phyloP scores from a whole-genome alignment of 2,113 vertebrate genomes.

The Apistogramma diplotaenia region DNA sequence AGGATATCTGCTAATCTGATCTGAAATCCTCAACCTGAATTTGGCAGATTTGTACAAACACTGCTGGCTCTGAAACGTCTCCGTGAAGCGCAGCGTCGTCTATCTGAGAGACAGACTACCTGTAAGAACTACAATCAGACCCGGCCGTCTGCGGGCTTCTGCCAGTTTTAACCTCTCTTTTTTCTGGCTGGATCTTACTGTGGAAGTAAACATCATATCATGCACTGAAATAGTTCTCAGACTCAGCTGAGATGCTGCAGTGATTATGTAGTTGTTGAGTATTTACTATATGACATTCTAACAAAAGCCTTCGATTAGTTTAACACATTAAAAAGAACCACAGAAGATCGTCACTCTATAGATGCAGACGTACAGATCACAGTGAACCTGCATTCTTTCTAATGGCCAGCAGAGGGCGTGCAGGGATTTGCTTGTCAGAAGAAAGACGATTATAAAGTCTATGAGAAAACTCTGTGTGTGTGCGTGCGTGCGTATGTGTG shows the following conservation, averaged over 20 bases:
- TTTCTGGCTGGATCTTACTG: constrained; percentile 8
- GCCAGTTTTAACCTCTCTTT: constrained; percentile 31
- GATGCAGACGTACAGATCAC: not conserved
- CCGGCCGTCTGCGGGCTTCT: not conserved
- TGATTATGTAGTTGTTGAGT: not conserved
- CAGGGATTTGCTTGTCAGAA: not conserved
- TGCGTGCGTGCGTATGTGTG: too few species aligned
- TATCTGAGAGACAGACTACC: constrained; percentile 45
- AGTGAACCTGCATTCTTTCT: not conserved
- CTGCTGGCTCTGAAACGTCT: constrained; percentile 28
- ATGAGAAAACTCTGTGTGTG: not conserved
- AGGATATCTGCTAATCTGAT: constrained; percentile 73
- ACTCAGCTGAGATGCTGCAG: constrained; percentile 17
- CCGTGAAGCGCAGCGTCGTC: constrained; percentile 26
- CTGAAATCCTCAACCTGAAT: constrained; percentile 59
- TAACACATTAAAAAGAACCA: not conserved
- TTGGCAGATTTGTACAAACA: constrained; percentile 64
- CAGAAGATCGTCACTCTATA: not conserved
- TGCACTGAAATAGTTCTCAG: not conserved
- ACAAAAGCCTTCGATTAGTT: not conserved
- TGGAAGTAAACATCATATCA: constrained; percentile 21
- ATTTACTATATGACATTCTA: not conserved
- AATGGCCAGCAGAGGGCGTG: not conserved
- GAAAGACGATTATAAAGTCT: not conserved
- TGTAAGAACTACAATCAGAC: constrained; percentile 41